These are phyloP conservation scores for Chaetodon trifascialis DNA, from an alignment of 2,113 vertebrate genomes.

Conservation along the genomic window DNA sequence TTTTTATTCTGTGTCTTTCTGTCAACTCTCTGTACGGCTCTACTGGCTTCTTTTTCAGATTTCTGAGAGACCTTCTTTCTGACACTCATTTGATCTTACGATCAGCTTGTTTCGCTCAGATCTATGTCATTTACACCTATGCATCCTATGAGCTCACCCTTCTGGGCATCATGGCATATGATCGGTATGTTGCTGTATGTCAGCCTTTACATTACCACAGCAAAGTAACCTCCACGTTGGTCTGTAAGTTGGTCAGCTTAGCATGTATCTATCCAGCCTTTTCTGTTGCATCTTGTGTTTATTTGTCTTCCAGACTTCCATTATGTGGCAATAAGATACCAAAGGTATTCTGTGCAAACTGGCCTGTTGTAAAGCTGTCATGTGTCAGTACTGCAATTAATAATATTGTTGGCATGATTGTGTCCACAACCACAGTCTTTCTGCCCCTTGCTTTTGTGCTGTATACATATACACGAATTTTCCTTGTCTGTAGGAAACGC, in stretches of 20 bases:
- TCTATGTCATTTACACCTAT: slow-evolving; percentile 79
- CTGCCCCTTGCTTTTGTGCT: slow-evolving; percentile 70
- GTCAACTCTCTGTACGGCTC: slow-evolving; percentile 84
- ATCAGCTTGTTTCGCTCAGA: slow-evolving; percentile 73
- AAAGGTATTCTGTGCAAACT: slow-evolving; percentile 80
- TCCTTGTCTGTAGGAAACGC: slow-evolving; percentile 66
- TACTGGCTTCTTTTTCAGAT: slow-evolving; percentile 78
- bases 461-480: slow-evolving; percentile 64
- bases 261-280: slow-evolving; percentile 66
- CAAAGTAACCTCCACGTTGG: slow-evolving; percentile 72
- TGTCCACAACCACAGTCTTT: slow-evolving; percentile 50
- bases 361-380: slow-evolving; percentile 77
- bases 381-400: slow-evolving; percentile 64
- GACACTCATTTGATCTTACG: slow-evolving; percentile 75
- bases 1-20: slow-evolving; percentile 80
- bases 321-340: slow-evolving; percentile 78
- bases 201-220: slow-evolving; percentile 79
- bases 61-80: slow-evolving; percentile 74
- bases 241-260: slow-evolving; percentile 41
- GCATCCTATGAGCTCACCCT: slow-evolving; percentile 82
- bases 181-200: slow-evolving; percentile 83
- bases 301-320: slow-evolving; percentile 68
- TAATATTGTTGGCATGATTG: slow-evolving; percentile 67
- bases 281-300: slow-evolving; percentile 61
- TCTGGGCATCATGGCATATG: slow-evolving; percentile 83